A percentile compares a stretch with the other conserved stretches of the same genome.
Evolutionary conservation across 2,888 invertebrate species (phyloP).

Genomic region (Brachynemurus nebulosus): DNA sequence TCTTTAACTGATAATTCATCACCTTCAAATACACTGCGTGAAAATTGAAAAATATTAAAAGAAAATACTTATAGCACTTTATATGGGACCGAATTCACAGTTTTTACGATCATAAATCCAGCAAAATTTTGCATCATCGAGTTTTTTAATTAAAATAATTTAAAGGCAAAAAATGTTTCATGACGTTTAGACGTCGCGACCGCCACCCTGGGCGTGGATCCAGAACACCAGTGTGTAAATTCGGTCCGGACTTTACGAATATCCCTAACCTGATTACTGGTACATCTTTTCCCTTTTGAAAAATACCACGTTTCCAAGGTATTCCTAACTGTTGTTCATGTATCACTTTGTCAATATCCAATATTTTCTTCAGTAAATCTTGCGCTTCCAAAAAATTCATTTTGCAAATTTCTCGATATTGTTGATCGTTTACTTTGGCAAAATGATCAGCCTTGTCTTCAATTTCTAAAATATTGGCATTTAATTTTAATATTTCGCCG

Average conservation of each 20-base stretch:
- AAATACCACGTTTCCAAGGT: conserved; percentile 40
- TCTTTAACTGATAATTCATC: conserved; percentile 14
- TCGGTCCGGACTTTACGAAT: conserved; percentile 13
- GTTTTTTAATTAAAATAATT: too few species aligned
- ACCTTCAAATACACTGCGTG: not conserved
- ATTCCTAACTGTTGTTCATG: conserved; percentile 47
- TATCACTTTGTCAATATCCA: conserved; percentile 43
- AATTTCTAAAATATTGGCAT: conserved; percentile 50
- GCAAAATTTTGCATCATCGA: too few species aligned
- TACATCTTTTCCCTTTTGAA: too few species aligned
- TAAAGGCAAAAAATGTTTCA: too few species aligned
- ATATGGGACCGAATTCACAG: too few species aligned
- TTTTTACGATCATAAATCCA: too few species aligned
- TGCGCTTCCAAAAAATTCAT: conserved; percentile 41
- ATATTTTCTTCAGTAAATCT: conserved; percentile 36
- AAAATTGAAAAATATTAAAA: too few species aligned
- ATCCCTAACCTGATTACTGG: too few species aligned
- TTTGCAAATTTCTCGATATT: conserved; percentile 44
- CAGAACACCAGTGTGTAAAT: too few species aligned
- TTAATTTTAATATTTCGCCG: conserved; percentile 51
- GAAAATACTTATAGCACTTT: too few species aligned
- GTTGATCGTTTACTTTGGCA: conserved; percentile 45
- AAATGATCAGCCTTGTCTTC: conserved; percentile 57
- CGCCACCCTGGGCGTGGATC: too few species aligned
- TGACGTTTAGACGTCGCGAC: too few species aligned